Percentiles rank a stretch among this genome's conserved stretches.
Conservation (phyloP, 2,888 invertebrate genomes). For the Acanthacorydalis orientalis region DNA sequence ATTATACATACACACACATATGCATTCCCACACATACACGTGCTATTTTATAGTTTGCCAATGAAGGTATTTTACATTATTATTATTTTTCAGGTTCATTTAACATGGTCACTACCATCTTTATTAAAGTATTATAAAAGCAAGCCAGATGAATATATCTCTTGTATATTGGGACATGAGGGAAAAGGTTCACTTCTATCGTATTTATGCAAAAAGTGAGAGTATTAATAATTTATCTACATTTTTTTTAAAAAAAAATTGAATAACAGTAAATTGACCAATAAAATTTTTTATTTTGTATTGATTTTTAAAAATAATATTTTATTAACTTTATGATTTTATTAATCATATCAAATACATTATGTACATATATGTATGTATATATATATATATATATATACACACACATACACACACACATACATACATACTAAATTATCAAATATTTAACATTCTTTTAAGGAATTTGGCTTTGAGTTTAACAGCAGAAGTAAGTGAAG, state of each 20-base stretch:
- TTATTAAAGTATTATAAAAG: slow-evolving; percentile 47
- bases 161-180: slow-evolving; percentile 70
- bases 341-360: no score
- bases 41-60: no score
- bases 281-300: no score
- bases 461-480: slow-evolving; percentile 64
- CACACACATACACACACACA: no score
- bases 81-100: slow-evolving; percentile 26
- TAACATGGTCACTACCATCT: slow-evolving; percentile 49
- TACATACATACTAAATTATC: background rate
- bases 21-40: slow-evolving; percentile 1
- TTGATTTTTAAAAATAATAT: no score
- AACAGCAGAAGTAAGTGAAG: slow-evolving; percentile 51
- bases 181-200: slow-evolving; percentile 71
- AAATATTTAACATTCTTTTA: slow-evolving; percentile 10
- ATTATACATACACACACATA: background rate
- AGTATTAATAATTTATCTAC: no score
- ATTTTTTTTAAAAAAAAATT: no score
- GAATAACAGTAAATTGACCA: no score
- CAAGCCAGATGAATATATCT: slow-evolving; percentile 62
- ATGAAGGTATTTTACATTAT: slow-evolving; percentile 3
- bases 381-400: background rate
- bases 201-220: slow-evolving; percentile 51
- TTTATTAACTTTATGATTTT: no score
- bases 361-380: background rate